Evolutionary conservation across 2,888 invertebrate species (phyloP).

Genomic region (Epistrophe grossulariae): DNA sequence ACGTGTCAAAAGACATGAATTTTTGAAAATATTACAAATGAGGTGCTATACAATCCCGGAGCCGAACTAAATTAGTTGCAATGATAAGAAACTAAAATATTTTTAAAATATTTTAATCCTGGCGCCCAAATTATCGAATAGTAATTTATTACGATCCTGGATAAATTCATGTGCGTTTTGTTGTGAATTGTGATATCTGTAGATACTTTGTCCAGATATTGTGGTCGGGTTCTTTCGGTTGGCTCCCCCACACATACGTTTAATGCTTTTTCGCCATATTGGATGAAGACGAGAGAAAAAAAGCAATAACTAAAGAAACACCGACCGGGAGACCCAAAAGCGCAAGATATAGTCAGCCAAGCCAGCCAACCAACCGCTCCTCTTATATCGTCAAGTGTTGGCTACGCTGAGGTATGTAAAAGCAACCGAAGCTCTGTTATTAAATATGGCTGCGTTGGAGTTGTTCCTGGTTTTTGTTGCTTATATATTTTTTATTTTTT

Average conservation of each 20-base stretch:
- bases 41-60: too few species aligned
- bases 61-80: too few species aligned
- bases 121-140: constrained; percentile 13
- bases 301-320: constrained; percentile 42
- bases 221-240: constrained; percentile 50
- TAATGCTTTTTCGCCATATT: constrained; percentile 67
- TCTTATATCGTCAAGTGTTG: constrained; percentile 63
- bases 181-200: constrained; percentile 12
- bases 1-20: too few species aligned
- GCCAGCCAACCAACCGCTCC: constrained; percentile 60
- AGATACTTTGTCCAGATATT: constrained; percentile 55
- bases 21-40: too few species aligned
- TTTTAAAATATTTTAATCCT: not conserved
- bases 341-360: constrained; percentile 30
- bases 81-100: too few species aligned
- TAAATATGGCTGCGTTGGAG: constrained; percentile 77
- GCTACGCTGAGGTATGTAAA: constrained; percentile 70
- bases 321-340: constrained; percentile 53
- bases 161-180: constrained; percentile 3
- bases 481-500: constrained; percentile 42
- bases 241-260: constrained; percentile 56
- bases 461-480: constrained; percentile 63
- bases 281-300: constrained; percentile 37
- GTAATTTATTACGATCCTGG: constrained; percentile 19
- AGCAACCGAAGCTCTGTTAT: constrained; percentile 76